These are phyloP conservation scores for Liodrosophila aerea DNA, from an alignment of 2,888 invertebrate species.

Conservation along the genomic window DNA sequence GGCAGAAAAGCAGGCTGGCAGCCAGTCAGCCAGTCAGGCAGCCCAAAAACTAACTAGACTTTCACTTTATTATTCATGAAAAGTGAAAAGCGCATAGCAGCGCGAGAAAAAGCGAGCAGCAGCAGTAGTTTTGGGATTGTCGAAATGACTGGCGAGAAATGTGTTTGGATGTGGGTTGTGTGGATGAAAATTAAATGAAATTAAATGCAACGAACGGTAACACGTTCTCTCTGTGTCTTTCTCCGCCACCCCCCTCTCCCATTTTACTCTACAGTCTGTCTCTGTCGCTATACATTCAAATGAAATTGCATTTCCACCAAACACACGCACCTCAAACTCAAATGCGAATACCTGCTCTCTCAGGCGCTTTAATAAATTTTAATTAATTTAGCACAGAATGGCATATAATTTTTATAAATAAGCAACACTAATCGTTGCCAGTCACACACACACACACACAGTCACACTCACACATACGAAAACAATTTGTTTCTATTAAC, in stretches of 20 bases:
- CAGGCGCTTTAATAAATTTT: conserved; percentile 62
- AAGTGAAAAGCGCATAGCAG: conserved; percentile 67
- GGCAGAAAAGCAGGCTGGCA: conserved; percentile 17
- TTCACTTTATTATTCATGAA: conserved; percentile 75
- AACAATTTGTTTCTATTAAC: conserved; percentile 76
- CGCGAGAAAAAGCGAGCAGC: conserved; percentile 30
- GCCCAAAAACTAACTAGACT: conserved; percentile 71
- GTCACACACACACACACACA: conserved; percentile 8
- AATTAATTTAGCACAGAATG: conserved; percentile 59
- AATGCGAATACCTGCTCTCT: conserved; percentile 2
- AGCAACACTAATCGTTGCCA: conserved; percentile 64
- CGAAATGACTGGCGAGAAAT: conserved; percentile 65
- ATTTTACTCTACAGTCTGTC: too few species aligned
- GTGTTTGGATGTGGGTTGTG: conserved; percentile 48
- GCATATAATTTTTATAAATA: conserved; percentile 71
- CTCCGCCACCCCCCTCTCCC: neutral
- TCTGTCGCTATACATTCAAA: conserved; percentile 38
- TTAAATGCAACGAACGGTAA: conserved; percentile 61
- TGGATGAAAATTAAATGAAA: conserved; percentile 69
- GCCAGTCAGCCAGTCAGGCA: conserved; percentile 32
- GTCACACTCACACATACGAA: conserved; percentile 29
- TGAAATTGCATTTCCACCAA: conserved; percentile 42
- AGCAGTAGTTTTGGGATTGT: conserved; percentile 56
- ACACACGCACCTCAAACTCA: conserved; percentile 5
- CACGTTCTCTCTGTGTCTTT: neutral